phyloP scores from a whole-genome alignment of 2,113 vertebrate genomes.

The human region DNA sequence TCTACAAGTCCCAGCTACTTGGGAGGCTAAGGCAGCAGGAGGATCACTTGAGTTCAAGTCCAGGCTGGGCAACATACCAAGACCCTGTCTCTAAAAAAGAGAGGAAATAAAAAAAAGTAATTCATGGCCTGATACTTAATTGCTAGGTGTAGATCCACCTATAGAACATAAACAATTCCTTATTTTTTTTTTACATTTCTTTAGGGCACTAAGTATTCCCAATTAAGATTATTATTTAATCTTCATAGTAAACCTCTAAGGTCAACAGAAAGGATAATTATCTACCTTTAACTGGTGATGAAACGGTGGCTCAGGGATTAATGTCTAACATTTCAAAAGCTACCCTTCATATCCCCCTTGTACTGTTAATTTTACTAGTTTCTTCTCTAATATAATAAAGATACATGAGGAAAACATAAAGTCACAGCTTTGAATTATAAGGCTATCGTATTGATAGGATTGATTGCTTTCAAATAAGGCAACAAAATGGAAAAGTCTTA shows the following conservation, averaged over 20 bases:
- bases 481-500: background rate
- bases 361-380: background rate
- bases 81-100: background rate
- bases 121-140: background rate
- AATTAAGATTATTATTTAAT: conserved; percentile 15
- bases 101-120: background rate
- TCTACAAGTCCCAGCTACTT: background rate
- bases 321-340: background rate
- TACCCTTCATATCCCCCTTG: background rate
- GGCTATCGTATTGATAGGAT: background rate
- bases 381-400: background rate
- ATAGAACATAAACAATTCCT: background rate
- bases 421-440: background rate
- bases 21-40: background rate
- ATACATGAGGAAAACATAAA: background rate
- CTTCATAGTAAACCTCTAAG: background rate
- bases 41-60: background rate
- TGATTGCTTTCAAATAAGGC: background rate
- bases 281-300: background rate
- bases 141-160: background rate
- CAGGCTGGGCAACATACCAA: background rate
- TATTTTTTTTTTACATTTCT: background rate
- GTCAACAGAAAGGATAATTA: background rate
- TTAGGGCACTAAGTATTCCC: background rate
- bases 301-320: background rate